phyloP scores from a whole-genome alignment of 2,113 vertebrate genomes.

The Rhynchomys soricoides region DNA sequence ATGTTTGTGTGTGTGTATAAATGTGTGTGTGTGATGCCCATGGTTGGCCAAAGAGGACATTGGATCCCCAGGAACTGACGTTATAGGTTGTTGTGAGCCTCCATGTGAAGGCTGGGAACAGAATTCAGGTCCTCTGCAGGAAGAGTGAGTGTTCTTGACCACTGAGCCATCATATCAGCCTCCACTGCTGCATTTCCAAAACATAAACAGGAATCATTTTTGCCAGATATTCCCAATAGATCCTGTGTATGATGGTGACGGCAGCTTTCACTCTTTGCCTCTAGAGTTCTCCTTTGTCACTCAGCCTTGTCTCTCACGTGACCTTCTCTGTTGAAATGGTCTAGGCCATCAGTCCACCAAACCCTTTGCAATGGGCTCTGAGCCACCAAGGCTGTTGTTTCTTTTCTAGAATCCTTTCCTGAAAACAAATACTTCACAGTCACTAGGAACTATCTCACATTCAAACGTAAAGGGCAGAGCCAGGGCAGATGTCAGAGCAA shows the following conservation, averaged over 20 bases:
- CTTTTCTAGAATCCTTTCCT: background rate
- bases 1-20: background rate
- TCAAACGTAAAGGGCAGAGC: background rate
- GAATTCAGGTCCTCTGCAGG: background rate
- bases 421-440: background rate
- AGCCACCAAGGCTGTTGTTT: background rate
- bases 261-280: background rate
- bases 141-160: background rate
- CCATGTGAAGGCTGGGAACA: background rate
- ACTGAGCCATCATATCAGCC: background rate
- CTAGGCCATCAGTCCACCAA: background rate
- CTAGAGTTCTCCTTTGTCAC: background rate
- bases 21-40: background rate
- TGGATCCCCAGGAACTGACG: background rate
- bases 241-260: background rate
- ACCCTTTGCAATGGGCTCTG: background rate
- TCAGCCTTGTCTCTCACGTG: background rate
- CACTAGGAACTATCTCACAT: accelerated
- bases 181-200: background rate
- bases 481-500: background rate
- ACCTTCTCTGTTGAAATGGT: background rate
- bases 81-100: no score
- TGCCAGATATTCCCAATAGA: background rate
- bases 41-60: background rate
- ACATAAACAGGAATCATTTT: background rate